phyloP scores from a whole-genome alignment of 2,797 vertebrate species.

The Fistularia commersonii region DNA sequence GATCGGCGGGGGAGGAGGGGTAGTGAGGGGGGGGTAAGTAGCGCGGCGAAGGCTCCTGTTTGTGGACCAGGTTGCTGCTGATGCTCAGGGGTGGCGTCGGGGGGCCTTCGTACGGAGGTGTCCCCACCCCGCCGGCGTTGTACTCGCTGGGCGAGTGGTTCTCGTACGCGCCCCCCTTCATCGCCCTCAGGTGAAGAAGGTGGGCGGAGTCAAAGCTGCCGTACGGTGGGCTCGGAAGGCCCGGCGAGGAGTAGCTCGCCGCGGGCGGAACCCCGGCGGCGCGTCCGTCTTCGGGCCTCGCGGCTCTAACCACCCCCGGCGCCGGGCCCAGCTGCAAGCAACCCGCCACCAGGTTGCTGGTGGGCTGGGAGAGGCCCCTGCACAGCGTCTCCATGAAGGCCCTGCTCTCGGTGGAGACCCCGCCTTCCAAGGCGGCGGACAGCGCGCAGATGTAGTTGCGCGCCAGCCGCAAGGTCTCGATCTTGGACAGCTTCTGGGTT shows the following conservation, averaged over 20 bases:
- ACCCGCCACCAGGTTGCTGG: constrained; percentile 91
- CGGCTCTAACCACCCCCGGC: constrained; percentile 64
- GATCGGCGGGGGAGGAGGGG: constrained; percentile 69
- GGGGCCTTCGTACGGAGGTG: constrained; percentile 89
- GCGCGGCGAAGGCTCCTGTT: constrained; percentile 87
- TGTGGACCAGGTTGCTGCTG: constrained; percentile 87
- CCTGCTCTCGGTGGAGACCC: constrained; percentile 84
- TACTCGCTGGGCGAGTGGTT: constrained; percentile 79
- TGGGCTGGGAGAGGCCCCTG: constrained; percentile 94
- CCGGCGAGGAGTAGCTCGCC: constrained; percentile 84
- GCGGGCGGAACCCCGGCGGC: constrained; percentile 43
- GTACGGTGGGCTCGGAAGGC: constrained; percentile 92
- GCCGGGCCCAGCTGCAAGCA: constrained; percentile 85
- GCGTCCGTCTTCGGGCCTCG: constrained; percentile 85
- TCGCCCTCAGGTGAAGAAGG: constrained; percentile 85
- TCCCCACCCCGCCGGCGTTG: constrained; percentile 64
- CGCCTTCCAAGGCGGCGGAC: constrained; percentile 89
- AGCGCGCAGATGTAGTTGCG: constrained; percentile 97
- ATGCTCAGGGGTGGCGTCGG: constrained; percentile 93
- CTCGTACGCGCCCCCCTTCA: constrained; percentile 82
- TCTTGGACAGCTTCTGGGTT: constrained; percentile 96
- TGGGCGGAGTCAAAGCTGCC: constrained; percentile 87
- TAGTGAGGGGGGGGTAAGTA: constrained; percentile 76
- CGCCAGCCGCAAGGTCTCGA: constrained; percentile 90
- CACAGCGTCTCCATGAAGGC: constrained; percentile 93